These are phyloP conservation scores for Bombyx huttoni DNA, from an alignment of 2,888 invertebrate species.

Conservation along the genomic window DNA sequence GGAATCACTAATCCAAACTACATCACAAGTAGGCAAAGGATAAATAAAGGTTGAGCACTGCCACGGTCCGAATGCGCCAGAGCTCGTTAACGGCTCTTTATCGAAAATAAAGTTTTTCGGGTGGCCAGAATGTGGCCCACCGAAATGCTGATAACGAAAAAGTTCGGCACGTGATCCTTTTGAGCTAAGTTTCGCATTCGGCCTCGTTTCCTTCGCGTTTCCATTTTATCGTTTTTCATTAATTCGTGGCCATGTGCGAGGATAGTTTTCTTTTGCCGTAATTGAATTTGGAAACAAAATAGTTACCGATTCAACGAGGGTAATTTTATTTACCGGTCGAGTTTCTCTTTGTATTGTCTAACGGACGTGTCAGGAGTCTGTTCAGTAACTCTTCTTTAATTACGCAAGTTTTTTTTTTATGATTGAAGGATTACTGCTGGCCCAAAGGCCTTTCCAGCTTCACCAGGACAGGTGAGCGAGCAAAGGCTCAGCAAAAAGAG, in stretches of 20 bases:
- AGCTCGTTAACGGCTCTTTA: constrained; percentile 49
- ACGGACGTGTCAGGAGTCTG: neutral
- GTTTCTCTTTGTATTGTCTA: neutral
- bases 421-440: no score
- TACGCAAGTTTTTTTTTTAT: no score
- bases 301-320: neutral
- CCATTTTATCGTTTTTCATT: constrained; percentile 12
- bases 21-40: constrained; percentile 20
- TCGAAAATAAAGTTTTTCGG: constrained; percentile 33
- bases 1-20: constrained; percentile 22
- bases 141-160: constrained; percentile 38
- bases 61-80: constrained; percentile 26
- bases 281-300: constrained; percentile 5
- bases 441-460: no score
- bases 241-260: constrained; percentile 8
- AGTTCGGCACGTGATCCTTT: constrained; percentile 41
- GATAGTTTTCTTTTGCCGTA: constrained; percentile 2
- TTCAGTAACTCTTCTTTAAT: neutral
- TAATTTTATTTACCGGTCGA: neutral
- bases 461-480: no score
- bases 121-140: constrained; percentile 22
- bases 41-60: constrained; percentile 20
- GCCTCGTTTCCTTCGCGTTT: constrained; percentile 2
- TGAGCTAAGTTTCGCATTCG: constrained; percentile 21
- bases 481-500: no score